These are phyloP conservation scores for Enteromius trimaculatus DNA, from an alignment of 2,797 vertebrate species.

Conservation along the genomic window DNA sequence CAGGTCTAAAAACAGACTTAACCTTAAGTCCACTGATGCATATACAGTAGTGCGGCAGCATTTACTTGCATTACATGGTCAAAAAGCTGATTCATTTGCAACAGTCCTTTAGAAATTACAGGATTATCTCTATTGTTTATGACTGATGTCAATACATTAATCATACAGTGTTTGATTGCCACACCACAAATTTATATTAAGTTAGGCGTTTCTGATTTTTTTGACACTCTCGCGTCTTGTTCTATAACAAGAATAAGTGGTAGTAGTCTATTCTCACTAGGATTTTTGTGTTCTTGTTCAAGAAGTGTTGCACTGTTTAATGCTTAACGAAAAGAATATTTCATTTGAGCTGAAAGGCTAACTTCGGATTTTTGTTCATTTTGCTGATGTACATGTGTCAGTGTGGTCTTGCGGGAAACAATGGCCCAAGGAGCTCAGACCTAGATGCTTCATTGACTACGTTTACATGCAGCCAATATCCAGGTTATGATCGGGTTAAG, in stretches of 20 bases:
- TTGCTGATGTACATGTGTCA: constrained; percentile 53
- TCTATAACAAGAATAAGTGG: not conserved
- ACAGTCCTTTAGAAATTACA: not conserved
- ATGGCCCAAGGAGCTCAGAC: constrained; percentile 38
- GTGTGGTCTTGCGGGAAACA: constrained; percentile 38
- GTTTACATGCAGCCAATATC: too few relatives aligned
- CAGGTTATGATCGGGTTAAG: too few relatives aligned
- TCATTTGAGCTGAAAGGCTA: not conserved
- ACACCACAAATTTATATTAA: not conserved
- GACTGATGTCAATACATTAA: not conserved
- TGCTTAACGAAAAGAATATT: constrained; percentile 10
- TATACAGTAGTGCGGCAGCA: not conserved
- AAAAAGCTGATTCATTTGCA: not conserved
- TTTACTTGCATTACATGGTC: not conserved
- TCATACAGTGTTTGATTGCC: not conserved
- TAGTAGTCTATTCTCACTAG: not conserved
- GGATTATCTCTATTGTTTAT: not conserved
- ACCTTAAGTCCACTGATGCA: not conserved
- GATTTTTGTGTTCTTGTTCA: not conserved
- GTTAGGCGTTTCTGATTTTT: not conserved
- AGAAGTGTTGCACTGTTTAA: not conserved
- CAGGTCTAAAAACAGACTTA: not conserved
- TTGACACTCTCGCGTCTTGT: not conserved
- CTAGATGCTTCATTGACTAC: constrained; percentile 45
- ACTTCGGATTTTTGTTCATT: constrained; percentile 16